Evolutionary conservation across 2,888 invertebrate genomes (phyloP), one percentile per base, ranked within the genome.

Genomic region (Eupithecia vulgata): DNA sequence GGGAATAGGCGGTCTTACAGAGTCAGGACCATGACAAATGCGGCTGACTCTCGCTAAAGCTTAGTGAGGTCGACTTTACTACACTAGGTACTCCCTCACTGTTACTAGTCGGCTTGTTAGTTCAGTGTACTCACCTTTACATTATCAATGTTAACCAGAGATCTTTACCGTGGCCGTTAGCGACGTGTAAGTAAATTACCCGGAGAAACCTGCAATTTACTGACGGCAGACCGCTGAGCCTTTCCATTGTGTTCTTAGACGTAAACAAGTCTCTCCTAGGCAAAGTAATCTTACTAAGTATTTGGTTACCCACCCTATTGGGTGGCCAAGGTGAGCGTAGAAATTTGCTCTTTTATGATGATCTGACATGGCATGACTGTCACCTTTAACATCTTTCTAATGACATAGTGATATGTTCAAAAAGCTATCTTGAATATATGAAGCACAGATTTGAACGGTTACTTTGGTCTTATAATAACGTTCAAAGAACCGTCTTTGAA

Each of bases 221-320:
- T n/a, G 52, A 12, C 25, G 52, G 52, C 21, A 25, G 25, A 1
- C 25, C 25, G 57, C 57, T 25, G 57, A 57, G 12, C 10, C 34
- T 61, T 61, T 34, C 34, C 61, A 34, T 61, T 61, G 61, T 61
- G 34, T 61, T 61, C 61, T 61, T 17, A 61, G 59, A 17, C 17
- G 15, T 61, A 61, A 15, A 34, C 57, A 57, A 21, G 13, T 57
- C 25, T 52, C 48, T 57, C 13, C 57, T n/a, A 25, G 25, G 25
- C n/a, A 57, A 57, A 13, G 12, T 57, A 13, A 57, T 25, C n/a
- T n/a, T n/a, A n/a, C 12, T 52, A 10, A 25, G 12, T 12, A 13
- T 57, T 25, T 25, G 21, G 34, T 34, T 61, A 61, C 15, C 4
- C 1, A 34, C 13, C 59, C 5, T 3, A 34, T 34, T 17, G 34